Evolutionary conservation across 2,888 invertebrate genomes (phyloP).

Genomic region (Odontocerum albicorne): DNA sequence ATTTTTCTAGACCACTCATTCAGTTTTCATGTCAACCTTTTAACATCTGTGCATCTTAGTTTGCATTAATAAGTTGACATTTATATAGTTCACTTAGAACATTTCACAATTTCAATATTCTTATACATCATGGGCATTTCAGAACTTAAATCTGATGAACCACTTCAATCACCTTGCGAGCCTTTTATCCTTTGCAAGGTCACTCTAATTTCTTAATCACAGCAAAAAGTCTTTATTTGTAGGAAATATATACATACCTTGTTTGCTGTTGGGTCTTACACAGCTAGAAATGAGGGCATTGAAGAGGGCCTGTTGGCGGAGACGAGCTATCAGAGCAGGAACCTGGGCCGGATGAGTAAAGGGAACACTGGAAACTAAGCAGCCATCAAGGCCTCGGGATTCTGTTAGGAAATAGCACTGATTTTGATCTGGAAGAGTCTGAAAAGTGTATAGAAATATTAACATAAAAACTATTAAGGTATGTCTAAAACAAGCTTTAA

Average conservation of each 20-base stretch:
- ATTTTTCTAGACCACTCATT: too few relatives aligned
- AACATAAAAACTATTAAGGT: background rate
- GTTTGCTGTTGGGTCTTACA: conserved; percentile 78
- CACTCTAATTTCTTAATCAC: too few relatives aligned
- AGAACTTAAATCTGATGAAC: too few relatives aligned
- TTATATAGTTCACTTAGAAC: too few relatives aligned
- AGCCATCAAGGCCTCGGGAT: conserved; percentile 73
- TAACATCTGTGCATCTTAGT: too few relatives aligned
- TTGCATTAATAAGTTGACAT: too few relatives aligned
- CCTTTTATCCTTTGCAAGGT: too few relatives aligned
- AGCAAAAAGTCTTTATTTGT: too few relatives aligned
- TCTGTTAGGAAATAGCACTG: conserved; percentile 94
- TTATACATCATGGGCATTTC: too few relatives aligned
- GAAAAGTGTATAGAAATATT: conserved; percentile 39
- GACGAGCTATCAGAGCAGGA: conserved; percentile 78
- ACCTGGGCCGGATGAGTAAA: conserved; percentile 95
- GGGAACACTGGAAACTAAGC: conserved; percentile 77
- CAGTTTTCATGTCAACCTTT: too few relatives aligned
- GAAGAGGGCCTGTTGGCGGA: conserved; percentile 90
- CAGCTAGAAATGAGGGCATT: conserved; percentile 88
- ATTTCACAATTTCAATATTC: too few relatives aligned
- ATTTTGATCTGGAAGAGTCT: conserved; percentile 89
- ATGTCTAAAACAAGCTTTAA: background rate
- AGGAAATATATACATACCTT: conserved; percentile 61
- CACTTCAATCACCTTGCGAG: too few relatives aligned